phyloP scores from a whole-genome alignment of 2,797 vertebrate species.

The Neostethus bicornis region DNA sequence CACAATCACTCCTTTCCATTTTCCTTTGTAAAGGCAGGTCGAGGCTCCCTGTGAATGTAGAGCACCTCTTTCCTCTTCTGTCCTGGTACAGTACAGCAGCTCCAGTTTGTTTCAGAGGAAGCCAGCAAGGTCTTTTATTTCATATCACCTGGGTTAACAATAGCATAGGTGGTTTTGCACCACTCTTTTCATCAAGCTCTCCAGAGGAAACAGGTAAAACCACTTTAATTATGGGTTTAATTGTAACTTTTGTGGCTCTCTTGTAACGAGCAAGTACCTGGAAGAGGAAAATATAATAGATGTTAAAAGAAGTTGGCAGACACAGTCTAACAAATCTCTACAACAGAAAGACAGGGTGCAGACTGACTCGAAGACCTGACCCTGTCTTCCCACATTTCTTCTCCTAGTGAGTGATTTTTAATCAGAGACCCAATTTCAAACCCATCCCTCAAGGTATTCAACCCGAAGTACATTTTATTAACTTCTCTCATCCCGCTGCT shows the following conservation, averaged over 20 bases:
- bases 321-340: slow-evolving; percentile 31
- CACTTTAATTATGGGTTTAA: slow-evolving; percentile 20
- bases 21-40: slow-evolving; percentile 28
- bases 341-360: slow-evolving; percentile 36
- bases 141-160: slow-evolving; percentile 4
- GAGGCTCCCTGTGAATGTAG: slow-evolving; percentile 34
- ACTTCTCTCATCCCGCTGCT: slow-evolving; percentile 68
- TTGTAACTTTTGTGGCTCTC: slow-evolving; percentile 38
- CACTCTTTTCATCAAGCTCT: slow-evolving; percentile 28
- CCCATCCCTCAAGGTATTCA: slow-evolving; percentile 79
- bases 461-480: slow-evolving; percentile 80
- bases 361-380: slow-evolving; percentile 60
- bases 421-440: slow-evolving; percentile 80
- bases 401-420: slow-evolving; percentile 79
- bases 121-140: slow-evolving; percentile 15
- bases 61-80: slow-evolving; percentile 20
- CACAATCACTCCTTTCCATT: slow-evolving; percentile 59
- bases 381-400: slow-evolving; percentile 70
- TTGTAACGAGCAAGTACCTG: slow-evolving; percentile 40
- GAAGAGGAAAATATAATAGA: slow-evolving; percentile 28
- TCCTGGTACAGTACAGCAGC: background rate
- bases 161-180: slow-evolving; percentile 24
- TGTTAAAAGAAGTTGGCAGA: slow-evolving; percentile 35
- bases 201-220: too few relatives aligned
- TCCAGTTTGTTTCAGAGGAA: slow-evolving; percentile 25